Base-by-base conservation (phyloP, 2,888 invertebrate genomes). In the Trichacis sp. region DNA sequence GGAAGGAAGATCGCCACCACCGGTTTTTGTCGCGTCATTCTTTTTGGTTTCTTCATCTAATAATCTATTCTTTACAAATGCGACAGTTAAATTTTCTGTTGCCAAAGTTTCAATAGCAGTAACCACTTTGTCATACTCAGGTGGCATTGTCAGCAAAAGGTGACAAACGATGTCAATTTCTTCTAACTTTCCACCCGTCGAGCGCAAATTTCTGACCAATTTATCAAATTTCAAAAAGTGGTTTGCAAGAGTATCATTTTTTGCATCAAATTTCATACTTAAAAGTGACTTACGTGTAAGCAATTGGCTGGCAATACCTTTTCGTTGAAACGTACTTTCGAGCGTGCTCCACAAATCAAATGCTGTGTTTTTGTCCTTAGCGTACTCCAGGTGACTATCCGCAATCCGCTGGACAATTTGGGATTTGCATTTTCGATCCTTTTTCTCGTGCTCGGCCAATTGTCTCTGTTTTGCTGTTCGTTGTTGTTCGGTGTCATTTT, bases 331-430 rank as follows among this genome's bases (percentile, higher is more conserved):
- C 11, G 33, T 33, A n/a, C 11, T n/a, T 3, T 9, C 3, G 2
- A 33, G 11, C n/a, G 33, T 33, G 2, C 2, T 33, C 33, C 33
- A 33, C 3, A 33, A 9, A 9, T 33, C 33, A n/a, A 33, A 33
- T 33, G 33, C 33, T n/a, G 33, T 11, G 2, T 6, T 3, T 33
- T 68, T 62, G 17, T 75, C 72, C 55, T 73, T 73, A 2, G 68
- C 71, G 40, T 74, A 77, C 59, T 76, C 76, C 45, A 76, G 58
- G 40, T 76, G 73, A 49, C 66, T 74, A 51, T 75, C 73, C 6
- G 74, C 66, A 29, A 74, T 70, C 6, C 71, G 54, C 47, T 74
- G 72, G 17, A 75, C 54, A 14, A 75, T 70, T 40, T 66, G 65
- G 6, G 73, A 73, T 29, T 65, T 73, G 40, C 51, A 51, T 51